Evolutionary conservation across 2,113 vertebrate genomes (phyloP), one percentile per base, ranked within the genome.

Genomic region (Ceratotherium simum): DNA sequence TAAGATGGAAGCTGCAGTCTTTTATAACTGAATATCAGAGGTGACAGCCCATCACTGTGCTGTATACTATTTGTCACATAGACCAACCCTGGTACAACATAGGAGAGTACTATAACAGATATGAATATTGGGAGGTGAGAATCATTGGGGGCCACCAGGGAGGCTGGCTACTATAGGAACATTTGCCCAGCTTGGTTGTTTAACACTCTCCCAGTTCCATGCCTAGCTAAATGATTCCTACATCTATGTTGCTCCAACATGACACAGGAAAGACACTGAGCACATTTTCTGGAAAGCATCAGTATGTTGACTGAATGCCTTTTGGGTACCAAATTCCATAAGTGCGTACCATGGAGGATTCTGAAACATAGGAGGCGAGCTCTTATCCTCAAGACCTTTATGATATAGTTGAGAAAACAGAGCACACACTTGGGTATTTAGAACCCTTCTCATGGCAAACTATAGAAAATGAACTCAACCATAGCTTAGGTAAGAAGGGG

Each of bases 341-440:
- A 54, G 1, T 70, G 13, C 25, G 16, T 39, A n/a, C 70, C 12
- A 42, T 29, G 21, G 36, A 90, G 36, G 6, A 64, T 51, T 88
- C 29, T 8, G 25, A 81, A 91, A 58, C 6, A 62, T 16, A 60
- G 25, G 23, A 62, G 5, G 9, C 5, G 29, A 58, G 8, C 36
- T 18, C 51, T 93, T 81, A 51, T 73, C 23, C 21, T 33, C n/a
- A 90, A 90, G 72, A 70, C 2, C 13, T 92, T 86, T 64, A 4
- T 21, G 42, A 56, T 62, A 42, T 31, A 58, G n/a, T 54, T 60
- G 56, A 78, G 75, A 86, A 86, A 69, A 86, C 23, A 90, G 83
- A 93, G 81, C 33, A 88, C 18, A 27, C 20, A 7, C 4, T 0
- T 48, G 39, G 23, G 46, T 31, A 25, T 80, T 65, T 18, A 85